Evolutionary conservation across 2,797 vertebrate species (phyloP).

Genomic region (Monodelphis domestica): DNA sequence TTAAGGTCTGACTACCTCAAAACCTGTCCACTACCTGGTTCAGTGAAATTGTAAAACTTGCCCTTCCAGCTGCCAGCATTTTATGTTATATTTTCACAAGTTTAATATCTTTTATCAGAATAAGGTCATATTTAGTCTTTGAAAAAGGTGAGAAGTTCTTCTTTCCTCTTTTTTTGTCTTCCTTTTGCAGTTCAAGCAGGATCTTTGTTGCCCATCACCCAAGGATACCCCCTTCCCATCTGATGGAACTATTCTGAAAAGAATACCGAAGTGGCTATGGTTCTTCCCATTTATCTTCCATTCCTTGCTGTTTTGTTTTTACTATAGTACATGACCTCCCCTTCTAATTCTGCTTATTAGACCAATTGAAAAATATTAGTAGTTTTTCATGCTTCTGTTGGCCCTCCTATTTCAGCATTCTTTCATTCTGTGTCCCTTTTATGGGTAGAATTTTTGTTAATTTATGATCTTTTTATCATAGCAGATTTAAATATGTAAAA

Average conservation of each 20-base stretch:
- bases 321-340: not conserved
- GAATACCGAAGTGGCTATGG: not conserved
- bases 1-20: not conserved
- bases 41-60: not conserved
- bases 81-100: constrained; percentile 9
- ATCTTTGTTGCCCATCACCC: not conserved
- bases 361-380: not conserved
- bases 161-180: constrained; percentile 10
- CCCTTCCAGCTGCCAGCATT: not conserved
- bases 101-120: not conserved
- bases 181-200: not conserved
- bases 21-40: not conserved
- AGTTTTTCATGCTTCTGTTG: not conserved
- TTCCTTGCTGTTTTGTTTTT: constrained; percentile 22
- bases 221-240: not conserved
- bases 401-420: not conserved
- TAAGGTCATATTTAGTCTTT: not conserved
- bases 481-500: not conserved
- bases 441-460: not conserved
- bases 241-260: not conserved
- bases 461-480: not conserved
- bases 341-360: not conserved
- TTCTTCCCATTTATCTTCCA: not conserved
- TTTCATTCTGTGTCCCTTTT: not conserved
- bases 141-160: not conserved